Evolutionary conservation across 1,140 invertebrate genomes (phyloP).

Genomic region (Tetranychus cinnabarinus): DNA sequence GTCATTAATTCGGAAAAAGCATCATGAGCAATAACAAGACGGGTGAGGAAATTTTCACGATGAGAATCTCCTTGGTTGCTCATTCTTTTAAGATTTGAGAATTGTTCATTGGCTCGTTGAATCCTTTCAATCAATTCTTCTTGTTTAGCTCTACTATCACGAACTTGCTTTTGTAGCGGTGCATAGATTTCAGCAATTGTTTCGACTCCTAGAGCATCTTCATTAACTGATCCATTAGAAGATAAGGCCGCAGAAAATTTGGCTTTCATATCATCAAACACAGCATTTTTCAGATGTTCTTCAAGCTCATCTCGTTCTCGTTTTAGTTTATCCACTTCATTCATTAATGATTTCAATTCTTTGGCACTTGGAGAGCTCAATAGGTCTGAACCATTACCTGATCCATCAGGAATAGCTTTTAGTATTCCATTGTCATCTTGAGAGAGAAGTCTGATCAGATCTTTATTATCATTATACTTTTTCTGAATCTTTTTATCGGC

Average conservation of each 20-base stretch:
- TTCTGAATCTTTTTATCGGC: conserved; percentile 53
- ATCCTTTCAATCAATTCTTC: conserved; percentile 49
- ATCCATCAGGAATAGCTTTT: conserved; percentile 11
- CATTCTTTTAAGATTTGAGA: conserved; percentile 40
- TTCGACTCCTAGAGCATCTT: conserved; percentile 48
- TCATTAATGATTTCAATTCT: conserved; percentile 53
- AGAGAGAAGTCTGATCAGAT: conserved; percentile 56
- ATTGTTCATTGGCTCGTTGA: conserved; percentile 43
- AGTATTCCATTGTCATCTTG: not conserved
- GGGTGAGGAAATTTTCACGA: conserved; percentile 55
- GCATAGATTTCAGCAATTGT: conserved; percentile 52
- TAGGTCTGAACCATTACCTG: conserved; percentile 22
- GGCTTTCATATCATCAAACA: conserved; percentile 51
- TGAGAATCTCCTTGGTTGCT: conserved; percentile 23
- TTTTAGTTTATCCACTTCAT: conserved; percentile 64
- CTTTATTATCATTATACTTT: conserved; percentile 55
- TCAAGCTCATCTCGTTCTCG: conserved; percentile 69
- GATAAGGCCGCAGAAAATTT: conserved; percentile 52
- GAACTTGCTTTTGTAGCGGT: conserved; percentile 40
- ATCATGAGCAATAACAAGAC: conserved; percentile 67
- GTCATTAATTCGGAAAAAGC: conserved; percentile 65
- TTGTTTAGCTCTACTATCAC: conserved; percentile 48
- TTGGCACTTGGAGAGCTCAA: conserved; percentile 34
- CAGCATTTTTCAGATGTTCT: conserved; percentile 54
- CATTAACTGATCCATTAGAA: conserved; percentile 63